phyloP scores from a whole-genome alignment of 2,797 vertebrate genomes.

The Anguilla anguilla region DNA sequence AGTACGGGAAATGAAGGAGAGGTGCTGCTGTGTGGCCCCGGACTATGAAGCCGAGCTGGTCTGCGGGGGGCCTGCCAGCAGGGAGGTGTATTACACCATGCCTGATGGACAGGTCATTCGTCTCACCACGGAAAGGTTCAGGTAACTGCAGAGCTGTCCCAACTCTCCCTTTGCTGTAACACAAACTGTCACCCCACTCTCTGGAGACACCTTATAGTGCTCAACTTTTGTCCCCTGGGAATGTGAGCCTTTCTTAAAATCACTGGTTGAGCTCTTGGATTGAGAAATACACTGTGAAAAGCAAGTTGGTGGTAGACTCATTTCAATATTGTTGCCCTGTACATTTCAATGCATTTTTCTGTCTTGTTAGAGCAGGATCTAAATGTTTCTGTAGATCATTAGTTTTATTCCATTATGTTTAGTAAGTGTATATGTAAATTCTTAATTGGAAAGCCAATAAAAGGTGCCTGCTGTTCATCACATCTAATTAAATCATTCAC shows the following conservation, averaged over 20 bases:
- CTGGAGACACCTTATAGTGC: neutral
- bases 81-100: slow-evolving; percentile 66
- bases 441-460: neutral
- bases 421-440: neutral
- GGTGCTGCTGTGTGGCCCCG: slow-evolving; percentile 67
- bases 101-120: slow-evolving; percentile 70
- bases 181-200: neutral
- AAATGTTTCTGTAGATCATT: neutral
- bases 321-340: neutral
- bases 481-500: neutral
- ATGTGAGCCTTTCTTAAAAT: slow-evolving; percentile 11
- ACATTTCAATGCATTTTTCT: neutral
- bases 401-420: neutral
- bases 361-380: neutral
- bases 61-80: slow-evolving; percentile 27
- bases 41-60: slow-evolving; percentile 64
- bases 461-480: neutral
- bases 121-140: slow-evolving; percentile 67
- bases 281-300: neutral
- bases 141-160: slow-evolving; percentile 56
- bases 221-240: neutral
- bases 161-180: neutral
- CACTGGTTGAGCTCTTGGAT: neutral
- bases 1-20: slow-evolving; percentile 77
- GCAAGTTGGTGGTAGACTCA: neutral